phyloP scores from a whole-genome alignment of 2,888 invertebrate species.

The Erebia epiphron region DNA sequence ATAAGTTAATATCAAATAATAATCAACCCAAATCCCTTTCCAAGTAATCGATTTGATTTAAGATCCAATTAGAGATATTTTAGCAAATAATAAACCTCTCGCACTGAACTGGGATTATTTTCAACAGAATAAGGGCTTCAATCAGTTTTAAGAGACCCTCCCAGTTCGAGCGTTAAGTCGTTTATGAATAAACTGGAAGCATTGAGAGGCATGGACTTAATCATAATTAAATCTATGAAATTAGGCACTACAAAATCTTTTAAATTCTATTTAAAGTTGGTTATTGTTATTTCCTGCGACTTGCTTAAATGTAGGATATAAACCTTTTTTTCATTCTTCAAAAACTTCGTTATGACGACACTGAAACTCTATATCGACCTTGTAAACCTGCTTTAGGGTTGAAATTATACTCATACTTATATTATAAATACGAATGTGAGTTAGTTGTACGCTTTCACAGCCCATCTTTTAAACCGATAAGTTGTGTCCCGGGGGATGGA shows the following conservation, averaged over 20 bases:
- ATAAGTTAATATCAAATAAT: background rate
- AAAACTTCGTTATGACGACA: too few species aligned
- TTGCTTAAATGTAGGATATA: too few species aligned
- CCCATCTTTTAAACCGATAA: too few species aligned
- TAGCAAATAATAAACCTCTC: too few species aligned
- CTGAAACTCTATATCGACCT: too few species aligned
- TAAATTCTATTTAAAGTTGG: background rate
- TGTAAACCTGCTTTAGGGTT: too few species aligned
- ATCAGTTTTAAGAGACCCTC: slow-evolving; percentile 24
- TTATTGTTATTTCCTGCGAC: too few species aligned
- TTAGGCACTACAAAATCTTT: background rate
- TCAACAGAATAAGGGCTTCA: slow-evolving; percentile 29
- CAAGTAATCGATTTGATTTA: slow-evolving; percentile 6
- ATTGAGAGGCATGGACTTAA: slow-evolving; percentile 14
- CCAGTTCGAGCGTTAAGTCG: slow-evolving; percentile 23
- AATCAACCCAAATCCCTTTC: background rate
- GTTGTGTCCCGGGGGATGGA: too few species aligned
- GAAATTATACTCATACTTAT: too few species aligned
- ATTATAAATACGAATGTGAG: too few species aligned
- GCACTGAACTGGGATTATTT: slow-evolving; percentile 25
- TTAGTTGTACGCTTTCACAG: too few species aligned
- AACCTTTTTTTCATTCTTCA: too few species aligned
- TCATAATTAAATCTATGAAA: slow-evolving; percentile 15
- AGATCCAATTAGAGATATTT: slow-evolving; percentile 18
- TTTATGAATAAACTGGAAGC: slow-evolving; percentile 24